Evolutionary conservation across 2,113 vertebrate species (phyloP).

Genomic region (Saccopteryx bilineata): DNA sequence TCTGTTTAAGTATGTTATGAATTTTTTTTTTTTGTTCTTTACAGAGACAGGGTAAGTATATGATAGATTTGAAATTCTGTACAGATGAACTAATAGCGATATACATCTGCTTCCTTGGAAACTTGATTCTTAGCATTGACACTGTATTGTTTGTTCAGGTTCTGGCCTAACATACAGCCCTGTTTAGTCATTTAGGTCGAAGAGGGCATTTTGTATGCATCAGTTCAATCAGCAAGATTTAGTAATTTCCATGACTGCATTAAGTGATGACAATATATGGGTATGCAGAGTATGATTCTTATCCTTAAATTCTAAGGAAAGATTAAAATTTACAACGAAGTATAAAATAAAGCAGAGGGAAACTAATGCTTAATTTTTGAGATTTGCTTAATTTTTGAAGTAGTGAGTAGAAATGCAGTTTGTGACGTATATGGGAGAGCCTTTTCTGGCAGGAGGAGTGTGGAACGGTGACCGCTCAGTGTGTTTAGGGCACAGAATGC

Average conservation of each 20-base stretch:
- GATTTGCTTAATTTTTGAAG: neutral
- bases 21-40: conserved; percentile 13
- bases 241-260: conserved; percentile 30
- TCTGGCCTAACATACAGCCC: neutral
- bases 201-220: neutral
- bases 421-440: neutral
- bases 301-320: neutral
- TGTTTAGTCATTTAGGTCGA: neutral
- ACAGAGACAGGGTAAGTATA: neutral
- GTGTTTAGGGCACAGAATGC: neutral
- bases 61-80: conserved; percentile 25
- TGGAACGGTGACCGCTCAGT: neutral
- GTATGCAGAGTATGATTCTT: neutral
- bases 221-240: neutral
- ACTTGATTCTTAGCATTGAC: neutral
- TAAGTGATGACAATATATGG: neutral
- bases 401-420: neutral
- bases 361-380: neutral
- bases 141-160: neutral
- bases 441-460: neutral
- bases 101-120: neutral
- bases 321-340: neutral
- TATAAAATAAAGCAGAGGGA: neutral
- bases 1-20: neutral
- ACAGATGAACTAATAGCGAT: neutral